Base-by-base conservation (phyloP, 2,888 invertebrate genomes). In the Scaptomyza flava region DNA sequence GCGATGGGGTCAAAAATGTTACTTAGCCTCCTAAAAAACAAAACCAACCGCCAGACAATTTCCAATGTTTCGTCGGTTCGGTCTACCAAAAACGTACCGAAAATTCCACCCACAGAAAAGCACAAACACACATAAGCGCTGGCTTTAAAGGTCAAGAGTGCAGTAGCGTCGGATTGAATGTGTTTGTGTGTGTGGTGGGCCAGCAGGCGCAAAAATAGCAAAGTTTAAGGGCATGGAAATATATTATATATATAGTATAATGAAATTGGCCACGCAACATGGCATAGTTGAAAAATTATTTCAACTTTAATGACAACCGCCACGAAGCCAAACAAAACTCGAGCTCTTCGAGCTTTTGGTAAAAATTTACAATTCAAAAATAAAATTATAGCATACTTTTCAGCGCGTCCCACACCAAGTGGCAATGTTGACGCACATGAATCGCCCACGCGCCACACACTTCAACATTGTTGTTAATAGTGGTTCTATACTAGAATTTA, bases 141-240 rank as follows among this genome's bases (percentile, higher is more conserved):
- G 54, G 61, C 65, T 78, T 88, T 81, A 85, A 85, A 85, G 89
- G 84, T 88, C 89, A 84, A 84, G 85, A 88, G 84, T 88, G 87
- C 87, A 81, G 74, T 69, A 63, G 68, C 56, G 48, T 23, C 36
- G 43, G 62, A 23, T 52, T 43, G 20, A 38, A 8, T 14, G 38
- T 50, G 33, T n/a, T 5, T 50, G 6, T 34, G 23, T 41, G 48
- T 31, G 9, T 31, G 45, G 41, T 50, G 61, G 75, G 54, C 67
- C 46, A 54, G 65, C 54, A 36, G 11, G 36, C 62, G 50, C 50
- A 69, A 87, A 84, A 84, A 84, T 86, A 84, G 88, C 83, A 84
- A 87, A 84, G 83, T 84, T 84, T 88, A 84, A 88, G 84, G 76
- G 78, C 87, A 87, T 84, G 80, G 78, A 76, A 86, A 86, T 83